Percentiles rank a stretch among this genome's conserved stretches.
phyloP scores from a whole-genome alignment of 1,140 invertebrate species.

The Drosophila pallidifrons region DNA sequence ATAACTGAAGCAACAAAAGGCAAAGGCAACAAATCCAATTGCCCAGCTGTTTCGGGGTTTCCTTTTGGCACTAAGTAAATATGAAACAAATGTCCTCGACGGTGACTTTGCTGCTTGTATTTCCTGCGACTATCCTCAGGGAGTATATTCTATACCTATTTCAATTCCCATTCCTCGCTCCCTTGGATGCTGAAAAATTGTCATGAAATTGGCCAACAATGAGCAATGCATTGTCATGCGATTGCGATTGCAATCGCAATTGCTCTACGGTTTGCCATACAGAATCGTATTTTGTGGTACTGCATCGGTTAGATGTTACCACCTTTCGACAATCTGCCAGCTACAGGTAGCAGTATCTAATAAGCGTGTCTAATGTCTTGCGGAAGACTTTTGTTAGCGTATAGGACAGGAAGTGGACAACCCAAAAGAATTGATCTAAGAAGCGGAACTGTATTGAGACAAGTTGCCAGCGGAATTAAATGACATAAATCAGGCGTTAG shows the following conservation, averaged over 20 bases:
- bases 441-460: not conserved
- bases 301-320: conserved; percentile 42
- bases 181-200: conserved; percentile 73
- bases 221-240: conserved; percentile 68
- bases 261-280: conserved; percentile 34
- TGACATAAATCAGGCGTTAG: not conserved
- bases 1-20: conserved; percentile 7
- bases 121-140: conserved; percentile 6
- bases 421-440: not conserved
- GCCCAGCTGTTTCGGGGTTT: conserved; percentile 63
- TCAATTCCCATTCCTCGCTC: conserved; percentile 7
- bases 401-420: conserved; percentile 60
- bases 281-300: conserved; percentile 45
- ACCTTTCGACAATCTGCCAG: conserved; percentile 50
- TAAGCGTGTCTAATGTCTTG: conserved; percentile 68
- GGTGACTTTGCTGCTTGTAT: conserved; percentile 60
- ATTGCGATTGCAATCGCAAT: conserved; percentile 56
- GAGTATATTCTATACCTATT: conserved; percentile 4
- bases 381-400: conserved; percentile 67
- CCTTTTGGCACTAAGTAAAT: conserved; percentile 62
- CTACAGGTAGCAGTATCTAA: conserved; percentile 63
- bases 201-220: conserved; percentile 80
- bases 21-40: conserved; percentile 71
- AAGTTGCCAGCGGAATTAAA: not conserved
- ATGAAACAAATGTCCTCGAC: conserved; percentile 73